Conservation (phyloP, 2,113 vertebrate species). For the Paradoxurus hermaphroditus region DNA sequence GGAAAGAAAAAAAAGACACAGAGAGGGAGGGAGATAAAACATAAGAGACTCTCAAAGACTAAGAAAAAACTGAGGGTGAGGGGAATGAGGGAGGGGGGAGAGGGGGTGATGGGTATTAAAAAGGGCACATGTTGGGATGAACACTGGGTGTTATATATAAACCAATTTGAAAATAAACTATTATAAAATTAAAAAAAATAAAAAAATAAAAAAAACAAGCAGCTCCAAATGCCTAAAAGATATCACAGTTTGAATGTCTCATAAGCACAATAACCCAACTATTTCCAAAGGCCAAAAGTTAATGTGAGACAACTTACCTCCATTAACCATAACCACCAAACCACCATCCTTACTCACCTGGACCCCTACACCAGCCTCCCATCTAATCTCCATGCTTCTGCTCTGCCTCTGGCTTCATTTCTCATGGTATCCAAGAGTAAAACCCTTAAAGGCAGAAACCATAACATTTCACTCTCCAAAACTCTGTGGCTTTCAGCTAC, state of each 20-base stretch:
- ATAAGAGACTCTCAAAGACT: too few species aligned
- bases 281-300: neutral
- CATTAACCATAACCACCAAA: neutral
- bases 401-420: neutral
- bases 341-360: too few species aligned
- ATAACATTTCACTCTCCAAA: neutral
- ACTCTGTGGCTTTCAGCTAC: neutral
- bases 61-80: too few species aligned
- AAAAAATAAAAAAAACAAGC: too few species aligned
- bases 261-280: neutral
- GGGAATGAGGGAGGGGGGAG: too few species aligned
- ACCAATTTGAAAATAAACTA: too few species aligned
- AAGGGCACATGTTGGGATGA: too few species aligned
- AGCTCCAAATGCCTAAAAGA: neutral
- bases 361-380: neutral
- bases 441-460: neutral
- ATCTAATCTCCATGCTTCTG: neutral
- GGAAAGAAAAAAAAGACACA: too few species aligned
- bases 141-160: too few species aligned
- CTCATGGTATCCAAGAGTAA: neutral
- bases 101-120: too few species aligned
- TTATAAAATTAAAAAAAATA: too few species aligned
- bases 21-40: too few species aligned
- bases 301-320: neutral
- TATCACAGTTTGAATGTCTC: neutral